Percentiles rank a stretch among this genome's conserved stretches.
These are phyloP conservation scores for Phyllostomus discolor DNA, from an alignment of 2,113 vertebrate genomes.

Conservation along the genomic window DNA sequence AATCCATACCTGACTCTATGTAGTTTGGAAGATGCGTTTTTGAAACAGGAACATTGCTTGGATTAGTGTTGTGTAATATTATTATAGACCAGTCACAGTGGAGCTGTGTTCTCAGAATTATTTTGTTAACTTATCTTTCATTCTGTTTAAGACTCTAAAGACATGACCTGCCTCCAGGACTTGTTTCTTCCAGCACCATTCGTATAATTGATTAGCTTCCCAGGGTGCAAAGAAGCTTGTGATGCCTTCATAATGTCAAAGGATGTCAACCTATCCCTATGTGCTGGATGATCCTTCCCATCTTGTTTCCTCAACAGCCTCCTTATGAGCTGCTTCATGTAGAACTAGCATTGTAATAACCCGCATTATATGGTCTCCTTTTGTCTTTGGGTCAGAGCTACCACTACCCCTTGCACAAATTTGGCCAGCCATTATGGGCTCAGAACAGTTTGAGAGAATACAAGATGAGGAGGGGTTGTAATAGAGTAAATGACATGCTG, in stretches of 20 bases:
- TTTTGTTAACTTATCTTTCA: background rate
- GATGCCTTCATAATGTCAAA: background rate
- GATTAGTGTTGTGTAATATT: background rate
- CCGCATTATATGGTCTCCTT: background rate
- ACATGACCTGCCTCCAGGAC: background rate
- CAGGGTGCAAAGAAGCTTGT: background rate
- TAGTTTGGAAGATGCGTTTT: background rate
- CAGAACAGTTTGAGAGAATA: background rate
- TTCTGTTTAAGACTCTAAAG: background rate
- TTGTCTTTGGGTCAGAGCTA: background rate
- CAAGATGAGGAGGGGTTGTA: background rate
- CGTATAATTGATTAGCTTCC: background rate
- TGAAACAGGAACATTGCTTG: background rate
- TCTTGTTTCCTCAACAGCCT: background rate
- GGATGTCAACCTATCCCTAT: background rate
- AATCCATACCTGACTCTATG: background rate
- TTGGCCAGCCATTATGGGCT: background rate
- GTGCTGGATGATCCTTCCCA: background rate
- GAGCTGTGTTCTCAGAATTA: background rate
- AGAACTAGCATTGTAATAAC: background rate
- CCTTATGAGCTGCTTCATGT: background rate
- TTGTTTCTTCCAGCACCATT: background rate
- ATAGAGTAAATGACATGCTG: background rate
- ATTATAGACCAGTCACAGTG: background rate
- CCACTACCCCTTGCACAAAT: background rate